A percentile compares a stretch with the other conserved stretches of the same genome.
Evolutionary conservation across 2,113 vertebrate genomes (phyloP).

Genomic region (Oryzias celebensis): DNA sequence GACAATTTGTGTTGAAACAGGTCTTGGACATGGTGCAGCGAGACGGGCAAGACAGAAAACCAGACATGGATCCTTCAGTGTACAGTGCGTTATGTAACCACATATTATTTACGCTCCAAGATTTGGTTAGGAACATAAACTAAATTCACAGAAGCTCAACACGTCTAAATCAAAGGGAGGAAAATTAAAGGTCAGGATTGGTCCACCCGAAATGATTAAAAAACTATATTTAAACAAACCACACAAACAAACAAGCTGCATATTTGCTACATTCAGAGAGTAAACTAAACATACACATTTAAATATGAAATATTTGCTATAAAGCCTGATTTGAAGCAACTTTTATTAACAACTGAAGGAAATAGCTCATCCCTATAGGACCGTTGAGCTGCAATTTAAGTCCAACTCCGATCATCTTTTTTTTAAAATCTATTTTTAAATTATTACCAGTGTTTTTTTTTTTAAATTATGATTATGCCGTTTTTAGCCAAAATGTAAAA

Average conservation of each 20-base stretch:
- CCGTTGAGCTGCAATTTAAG: too few relatives aligned
- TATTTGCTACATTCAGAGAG: constrained; percentile 9
- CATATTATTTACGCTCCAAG: constrained; percentile 73
- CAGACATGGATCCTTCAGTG: constrained; percentile 64
- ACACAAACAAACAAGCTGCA: constrained; percentile 15
- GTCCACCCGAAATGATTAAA: constrained; percentile 10
- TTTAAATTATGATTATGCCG: too few relatives aligned
- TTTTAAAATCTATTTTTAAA: too few relatives aligned
- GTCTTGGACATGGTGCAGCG: constrained; percentile 57
- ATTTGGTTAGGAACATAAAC: constrained; percentile 46
- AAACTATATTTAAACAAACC: constrained; percentile 17
- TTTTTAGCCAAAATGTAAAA: too few relatives aligned
- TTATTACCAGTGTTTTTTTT: too few relatives aligned
- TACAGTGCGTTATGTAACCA: constrained; percentile 72
- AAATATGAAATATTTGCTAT: too few relatives aligned
- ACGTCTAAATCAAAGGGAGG: constrained; percentile 11
- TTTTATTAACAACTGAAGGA: background rate
- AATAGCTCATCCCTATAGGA: background rate
- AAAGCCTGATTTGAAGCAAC: too few relatives aligned
- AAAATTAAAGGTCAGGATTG: constrained; percentile 18
- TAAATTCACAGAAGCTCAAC: constrained; percentile 51
- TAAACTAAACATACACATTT: background rate
- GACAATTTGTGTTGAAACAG: constrained; percentile 54
- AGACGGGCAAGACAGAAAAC: constrained; percentile 68
- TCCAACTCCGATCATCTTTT: too few relatives aligned